phyloP scores from a whole-genome alignment of 2,888 invertebrate species.

The Pachydiplax longipennis region DNA sequence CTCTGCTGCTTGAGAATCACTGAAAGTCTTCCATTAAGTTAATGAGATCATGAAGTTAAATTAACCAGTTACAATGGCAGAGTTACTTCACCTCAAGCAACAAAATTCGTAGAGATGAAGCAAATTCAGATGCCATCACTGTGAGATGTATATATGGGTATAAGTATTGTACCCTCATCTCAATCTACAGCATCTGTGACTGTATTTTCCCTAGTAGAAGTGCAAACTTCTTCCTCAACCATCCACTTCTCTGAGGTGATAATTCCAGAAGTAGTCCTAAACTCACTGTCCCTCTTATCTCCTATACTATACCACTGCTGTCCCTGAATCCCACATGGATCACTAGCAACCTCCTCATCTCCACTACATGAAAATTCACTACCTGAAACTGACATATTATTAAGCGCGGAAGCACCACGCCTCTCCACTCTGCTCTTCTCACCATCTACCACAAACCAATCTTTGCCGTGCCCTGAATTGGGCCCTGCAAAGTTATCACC shows the following conservation, averaged over 20 bases:
- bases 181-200: background rate
- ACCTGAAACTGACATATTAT: background rate
- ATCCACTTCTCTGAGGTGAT: background rate
- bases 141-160: background rate
- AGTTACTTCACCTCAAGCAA: too few species aligned
- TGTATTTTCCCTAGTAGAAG: background rate
- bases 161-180: background rate
- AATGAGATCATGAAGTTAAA: too few species aligned
- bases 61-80: too few species aligned
- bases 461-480: background rate
- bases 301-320: background rate
- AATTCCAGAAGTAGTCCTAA: background rate
- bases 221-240: background rate
- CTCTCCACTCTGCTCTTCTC: background rate
- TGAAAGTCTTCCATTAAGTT: too few species aligned
- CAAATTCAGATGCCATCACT: background rate
- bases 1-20: too few species aligned
- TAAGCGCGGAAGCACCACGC: background rate
- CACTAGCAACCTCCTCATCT: constrained; percentile 1
- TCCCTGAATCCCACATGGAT: background rate
- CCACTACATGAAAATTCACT: background rate
- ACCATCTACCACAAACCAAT: background rate
- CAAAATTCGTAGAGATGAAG: background rate
- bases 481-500: background rate
- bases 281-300: background rate